Base-by-base conservation (phyloP, 1,140 invertebrate genomes). In the Chrysomallon squamiferum region DNA sequence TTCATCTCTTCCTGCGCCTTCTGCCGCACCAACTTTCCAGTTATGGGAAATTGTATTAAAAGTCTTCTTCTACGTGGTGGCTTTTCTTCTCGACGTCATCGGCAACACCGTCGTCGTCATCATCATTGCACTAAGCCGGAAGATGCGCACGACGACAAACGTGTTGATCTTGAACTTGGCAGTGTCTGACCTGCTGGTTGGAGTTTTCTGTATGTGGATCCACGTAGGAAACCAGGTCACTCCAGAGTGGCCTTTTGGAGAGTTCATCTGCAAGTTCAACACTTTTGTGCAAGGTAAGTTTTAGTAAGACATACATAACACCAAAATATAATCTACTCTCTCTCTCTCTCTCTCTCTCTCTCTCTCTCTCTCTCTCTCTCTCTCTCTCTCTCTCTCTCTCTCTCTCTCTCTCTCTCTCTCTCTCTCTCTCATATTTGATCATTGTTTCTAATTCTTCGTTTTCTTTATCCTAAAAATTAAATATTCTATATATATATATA, bases 121-220 rank as follows among this genome's bases (percentile, higher is more conserved):
- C n/a, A 72, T 80, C 35, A 72, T 72, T 35, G 33, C 47, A 27
- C 45, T 72, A 20, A 76, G 75, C 52, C 69, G 72, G 54, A 71
- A 66, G 43, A 72, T 82, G 50, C 66, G 77, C 61, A 78, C 74
- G 52, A 80, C 77, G 7, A 90, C 89, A 50, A 97, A 97, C 80
- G 95, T 93, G 77, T 96, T 97, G 79, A 88, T 97, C 38, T 95
- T 95, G 81, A 94, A 92, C 80, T 87, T 99, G 75, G 95, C 96
- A 2, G 87, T 98, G 43, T 95, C 95, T 0, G 96, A 99, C 83
- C 88, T 99, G 27, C 84, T 98, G 20, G 71, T 88, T 22, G 84
- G 83, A 0, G 13, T 82, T 2, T 83, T 82, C 22, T 87, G 86
- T 56, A 87, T 87, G 84, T 88, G 87, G 87, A 79, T 87, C 3